Percentiles rank a stretch among this genome's conserved stretches.
phyloP scores from a whole-genome alignment of 2,797 vertebrate genomes.

The Sarcophilus harrisii region DNA sequence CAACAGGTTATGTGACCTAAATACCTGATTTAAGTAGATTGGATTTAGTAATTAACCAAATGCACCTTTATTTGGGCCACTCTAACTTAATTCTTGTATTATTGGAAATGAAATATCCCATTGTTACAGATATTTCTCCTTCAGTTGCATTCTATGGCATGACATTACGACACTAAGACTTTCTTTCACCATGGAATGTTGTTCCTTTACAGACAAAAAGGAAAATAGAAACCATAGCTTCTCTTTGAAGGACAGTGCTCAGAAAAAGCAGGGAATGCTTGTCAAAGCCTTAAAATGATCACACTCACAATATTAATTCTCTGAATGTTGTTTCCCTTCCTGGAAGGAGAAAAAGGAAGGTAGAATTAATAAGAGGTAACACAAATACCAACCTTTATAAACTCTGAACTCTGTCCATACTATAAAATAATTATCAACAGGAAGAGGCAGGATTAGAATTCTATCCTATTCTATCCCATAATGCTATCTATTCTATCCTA shows the following conservation, averaged over 20 bases:
- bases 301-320: background rate
- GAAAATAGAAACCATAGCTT: background rate
- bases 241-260: background rate
- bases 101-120: background rate
- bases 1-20: background rate
- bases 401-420: background rate
- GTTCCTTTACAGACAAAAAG: background rate
- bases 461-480: too few relatives aligned
- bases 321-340: background rate
- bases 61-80: background rate
- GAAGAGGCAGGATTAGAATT: background rate
- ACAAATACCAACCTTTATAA: background rate
- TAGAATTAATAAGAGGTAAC: background rate
- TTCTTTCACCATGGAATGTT: background rate
- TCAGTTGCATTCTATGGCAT: background rate
- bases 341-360: background rate
- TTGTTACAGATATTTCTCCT: background rate
- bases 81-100: background rate
- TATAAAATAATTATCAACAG: background rate
- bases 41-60: background rate
- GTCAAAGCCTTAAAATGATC: background rate
- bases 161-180: background rate
- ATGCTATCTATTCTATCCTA: too few relatives aligned
- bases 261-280: background rate
- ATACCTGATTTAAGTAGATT: background rate